These are phyloP conservation scores for Mythimna vitellina DNA, from an alignment of 2,888 invertebrate genomes.

Conservation along the genomic window DNA sequence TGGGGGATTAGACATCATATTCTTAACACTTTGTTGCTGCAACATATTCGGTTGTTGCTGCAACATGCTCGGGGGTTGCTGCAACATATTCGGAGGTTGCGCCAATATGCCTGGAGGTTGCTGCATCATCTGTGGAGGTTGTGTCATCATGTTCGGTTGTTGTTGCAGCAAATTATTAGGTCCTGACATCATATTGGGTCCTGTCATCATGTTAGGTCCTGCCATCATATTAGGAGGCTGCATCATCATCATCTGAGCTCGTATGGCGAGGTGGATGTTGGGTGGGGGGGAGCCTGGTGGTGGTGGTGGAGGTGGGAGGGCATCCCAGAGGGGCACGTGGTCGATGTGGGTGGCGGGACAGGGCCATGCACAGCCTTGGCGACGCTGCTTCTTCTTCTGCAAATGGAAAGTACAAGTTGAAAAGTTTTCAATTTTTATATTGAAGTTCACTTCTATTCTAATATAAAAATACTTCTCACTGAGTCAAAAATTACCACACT, in stretches of 20 bases:
- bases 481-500: not conserved
- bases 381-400: conserved; percentile 75
- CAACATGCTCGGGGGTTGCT: conserved; percentile 42
- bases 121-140: conserved; percentile 47
- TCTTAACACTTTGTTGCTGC: conserved; percentile 40
- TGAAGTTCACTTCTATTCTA: not conserved
- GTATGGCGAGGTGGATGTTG: conserved; percentile 25
- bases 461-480: not conserved
- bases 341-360: conserved; percentile 84
- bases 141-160: conserved; percentile 42
- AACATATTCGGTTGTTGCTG: conserved; percentile 44
- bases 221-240: conserved; percentile 40
- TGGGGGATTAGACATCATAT: conserved; percentile 52
- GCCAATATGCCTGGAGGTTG: conserved; percentile 27
- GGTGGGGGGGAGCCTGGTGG: conserved; percentile 85
- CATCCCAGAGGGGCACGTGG: conserved; percentile 89
- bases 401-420: not conserved
- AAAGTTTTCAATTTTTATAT: not conserved
- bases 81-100: conserved; percentile 46
- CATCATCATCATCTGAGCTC: conserved; percentile 36
- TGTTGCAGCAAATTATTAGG: conserved; percentile 39
- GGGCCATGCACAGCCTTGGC: conserved; percentile 86
- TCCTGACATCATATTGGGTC: conserved; percentile 41
- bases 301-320: conserved; percentile 87
- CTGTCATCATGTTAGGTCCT: conserved; percentile 42